Percentiles rank a stretch among this genome's conserved stretches.
These are phyloP conservation scores for Recurvirostra avosetta DNA, from an alignment of 2,113 vertebrate genomes.

Conservation along the genomic window DNA sequence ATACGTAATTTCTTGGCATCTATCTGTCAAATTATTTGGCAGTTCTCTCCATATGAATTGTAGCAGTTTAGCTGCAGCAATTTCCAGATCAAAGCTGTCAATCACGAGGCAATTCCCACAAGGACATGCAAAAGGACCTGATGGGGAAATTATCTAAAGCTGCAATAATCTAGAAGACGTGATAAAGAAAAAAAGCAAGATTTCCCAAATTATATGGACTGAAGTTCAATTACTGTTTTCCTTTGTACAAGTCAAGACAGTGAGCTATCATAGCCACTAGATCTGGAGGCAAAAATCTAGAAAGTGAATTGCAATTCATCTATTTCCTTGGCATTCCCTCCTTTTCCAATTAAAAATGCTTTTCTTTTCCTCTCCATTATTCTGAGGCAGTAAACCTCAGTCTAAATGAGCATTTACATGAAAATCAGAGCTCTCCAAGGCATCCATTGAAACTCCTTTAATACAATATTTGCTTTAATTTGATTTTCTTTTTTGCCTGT, in stretches of 20 bases:
- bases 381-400: conserved; percentile 48
- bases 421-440: conserved; percentile 56
- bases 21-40: conserved; percentile 60
- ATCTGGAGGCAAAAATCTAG: conserved; percentile 35
- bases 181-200: neutral
- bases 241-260: neutral
- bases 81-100: conserved; percentile 67
- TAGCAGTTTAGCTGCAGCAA: conserved; percentile 48
- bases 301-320: conserved; percentile 25
- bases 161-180: neutral
- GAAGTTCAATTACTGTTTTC: neutral
- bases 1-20: conserved; percentile 35
- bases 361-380: conserved; percentile 24
- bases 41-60: conserved; percentile 21
- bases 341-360: conserved; percentile 41
- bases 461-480: conserved; percentile 59
- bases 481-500: conserved; percentile 24
- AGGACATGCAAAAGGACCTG: conserved; percentile 48
- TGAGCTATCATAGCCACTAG: neutral
- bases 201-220: neutral
- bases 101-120: conserved; percentile 52
- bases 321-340: conserved; percentile 38
- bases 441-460: conserved; percentile 37
- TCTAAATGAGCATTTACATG: conserved; percentile 57
- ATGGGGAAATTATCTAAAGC: conserved; percentile 25